Percentiles rank a stretch among this genome's conserved stretches.
These are phyloP conservation scores for Syrista parreyssii DNA, from an alignment of 2,888 invertebrate genomes.

Conservation along the genomic window DNA sequence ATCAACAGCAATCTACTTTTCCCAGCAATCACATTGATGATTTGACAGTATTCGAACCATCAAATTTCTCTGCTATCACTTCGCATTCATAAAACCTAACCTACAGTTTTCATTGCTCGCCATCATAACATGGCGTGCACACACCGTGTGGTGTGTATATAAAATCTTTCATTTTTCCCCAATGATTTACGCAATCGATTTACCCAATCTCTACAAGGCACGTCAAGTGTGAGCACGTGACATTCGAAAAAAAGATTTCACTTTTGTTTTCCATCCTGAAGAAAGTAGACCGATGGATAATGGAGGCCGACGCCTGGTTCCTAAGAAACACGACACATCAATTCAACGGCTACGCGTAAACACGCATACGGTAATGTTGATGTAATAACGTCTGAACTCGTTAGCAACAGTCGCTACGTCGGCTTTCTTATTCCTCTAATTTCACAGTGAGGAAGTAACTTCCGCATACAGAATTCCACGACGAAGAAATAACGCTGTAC, in stretches of 20 bases:
- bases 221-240: neutral
- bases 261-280: conserved; percentile 16
- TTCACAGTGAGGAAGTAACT: neutral
- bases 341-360: neutral
- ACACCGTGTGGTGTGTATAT: too few relatives aligned
- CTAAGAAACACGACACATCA: conserved; percentile 13
- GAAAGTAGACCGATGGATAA: conserved; percentile 19
- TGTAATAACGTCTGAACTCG: neutral
- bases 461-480: neutral
- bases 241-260: conserved; percentile 13
- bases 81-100: too few relatives aligned
- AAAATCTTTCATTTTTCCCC: neutral
- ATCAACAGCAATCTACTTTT: conserved; percentile 15
- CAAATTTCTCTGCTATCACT: neutral
- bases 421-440: conserved; percentile 5
- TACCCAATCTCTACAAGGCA: neutral
- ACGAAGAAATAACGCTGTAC: neutral
- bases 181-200: neutral
- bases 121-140: too few relatives aligned
- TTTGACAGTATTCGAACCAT: neutral
- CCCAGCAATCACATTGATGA: neutral
- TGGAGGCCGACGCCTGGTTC: conserved; percentile 15
- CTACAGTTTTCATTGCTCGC: neutral
- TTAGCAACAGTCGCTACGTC: neutral
- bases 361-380: neutral